Evolutionary conservation across 2,113 vertebrate genomes (phyloP), one percentile per base, ranked within the genome.

Genomic region (Argyrosomus japonicus): DNA sequence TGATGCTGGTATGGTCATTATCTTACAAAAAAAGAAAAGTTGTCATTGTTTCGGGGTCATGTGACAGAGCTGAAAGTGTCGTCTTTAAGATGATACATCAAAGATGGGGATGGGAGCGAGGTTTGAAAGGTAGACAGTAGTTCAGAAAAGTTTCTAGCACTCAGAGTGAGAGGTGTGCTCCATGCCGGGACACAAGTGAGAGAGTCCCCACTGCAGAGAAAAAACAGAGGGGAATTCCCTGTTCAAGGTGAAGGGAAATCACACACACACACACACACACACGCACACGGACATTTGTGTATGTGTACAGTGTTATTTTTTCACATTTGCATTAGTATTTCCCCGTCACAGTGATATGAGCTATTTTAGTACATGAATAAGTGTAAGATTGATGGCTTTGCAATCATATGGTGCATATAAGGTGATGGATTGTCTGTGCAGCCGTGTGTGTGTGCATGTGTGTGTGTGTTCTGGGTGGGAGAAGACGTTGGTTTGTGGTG

Each of bases 171-270:
- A 83, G 68, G 75, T 68, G 73, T 71, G 71, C 6, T 58, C 14
- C 48, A 29, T 85, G 75, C 60, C 23, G 60, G 74, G 77, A 88
- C 87, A 19, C 12, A 5, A 72, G 73, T 58, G 1, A 40, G 8
- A 58, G 40, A 74, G 79, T 86, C 83, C 77, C 84, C 79, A 57
- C 21, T 21, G 45, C 75, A 74, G 10, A 11, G 40, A 75, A 70
- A 89, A 84, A 83, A 54, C 63, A 0, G 17, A 62, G 89, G 92
- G 93, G 89, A 90, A 75, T 79, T 90, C 91, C 93, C 88, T 87
- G 77, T 64, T 70, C 57, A 72, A 79, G 82, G 81, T 85, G 79
- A 75, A 81, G 88, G 91, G 89, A 91, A 93, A 89, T 76, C 81
- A 90, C 90, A 85, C 82, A 79, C 75, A 69, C 68, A 80, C 23